A percentile compares a stretch with the other conserved stretches of the same genome.
These are phyloP conservation scores for Andrena flavipes DNA, from an alignment of 2,888 invertebrate genomes.

Conservation along the genomic window DNA sequence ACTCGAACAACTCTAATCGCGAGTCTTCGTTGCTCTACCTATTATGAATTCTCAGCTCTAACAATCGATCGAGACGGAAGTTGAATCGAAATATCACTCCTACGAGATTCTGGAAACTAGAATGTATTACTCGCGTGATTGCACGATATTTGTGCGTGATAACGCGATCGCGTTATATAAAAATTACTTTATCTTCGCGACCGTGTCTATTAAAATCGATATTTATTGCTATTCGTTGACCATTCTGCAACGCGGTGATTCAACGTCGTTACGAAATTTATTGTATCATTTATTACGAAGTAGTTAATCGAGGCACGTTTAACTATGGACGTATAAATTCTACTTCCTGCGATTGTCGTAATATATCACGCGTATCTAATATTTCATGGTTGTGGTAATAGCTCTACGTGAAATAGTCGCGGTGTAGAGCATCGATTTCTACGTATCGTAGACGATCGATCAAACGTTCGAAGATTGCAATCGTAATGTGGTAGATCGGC, in stretches of 20 bases:
- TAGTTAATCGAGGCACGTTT: neutral
- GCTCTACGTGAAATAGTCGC: neutral
- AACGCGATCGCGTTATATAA: slow-evolving; percentile 11
- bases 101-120: neutral
- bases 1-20: neutral
- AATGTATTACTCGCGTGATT: neutral
- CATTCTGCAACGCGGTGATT: slow-evolving; percentile 14
- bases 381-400: neutral
- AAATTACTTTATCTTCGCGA: slow-evolving; percentile 5
- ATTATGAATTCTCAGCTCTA: slow-evolving; percentile 5
- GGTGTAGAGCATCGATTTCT: neutral
- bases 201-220: slow-evolving; percentile 2
- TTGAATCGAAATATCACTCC: slow-evolving; percentile 9
- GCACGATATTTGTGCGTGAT: slow-evolving; percentile 13
- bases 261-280: neutral
- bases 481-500: slow-evolving; percentile 13
- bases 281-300: neutral
- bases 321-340: neutral
- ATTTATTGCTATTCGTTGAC: slow-evolving; percentile 11
- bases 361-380: slow-evolving; percentile 8
- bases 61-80: slow-evolving; percentile 27
- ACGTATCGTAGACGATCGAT: slow-evolving; percentile 2
- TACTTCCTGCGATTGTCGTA: slow-evolving; percentile 1
- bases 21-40: slow-evolving; percentile 1
- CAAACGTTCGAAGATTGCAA: neutral